A percentile compares a stretch with the other conserved stretches of the same genome.
Conservation (phyloP, 2,888 invertebrate genomes). For the Drosophila greeni region DNA sequence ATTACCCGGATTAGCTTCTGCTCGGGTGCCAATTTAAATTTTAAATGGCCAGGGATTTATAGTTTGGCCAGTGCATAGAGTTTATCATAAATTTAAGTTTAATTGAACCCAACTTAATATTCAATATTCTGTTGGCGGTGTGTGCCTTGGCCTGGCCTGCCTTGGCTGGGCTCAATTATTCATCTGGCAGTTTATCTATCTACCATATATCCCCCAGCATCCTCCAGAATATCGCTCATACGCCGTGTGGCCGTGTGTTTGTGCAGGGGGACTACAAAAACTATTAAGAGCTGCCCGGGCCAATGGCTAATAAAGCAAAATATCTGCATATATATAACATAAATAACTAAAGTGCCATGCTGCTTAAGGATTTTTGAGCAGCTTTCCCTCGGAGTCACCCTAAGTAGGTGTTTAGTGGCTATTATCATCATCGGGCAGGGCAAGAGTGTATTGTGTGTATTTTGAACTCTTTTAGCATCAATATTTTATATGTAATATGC, state of each 20-base stretch:
- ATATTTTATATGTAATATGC: slow-evolving; percentile 73
- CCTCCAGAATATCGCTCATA: slow-evolving; percentile 23
- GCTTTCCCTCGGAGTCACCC: slow-evolving; percentile 32
- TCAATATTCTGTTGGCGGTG: slow-evolving; percentile 8
- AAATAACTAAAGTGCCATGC: slow-evolving; percentile 37
- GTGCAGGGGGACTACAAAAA: slow-evolving; percentile 1
- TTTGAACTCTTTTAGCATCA: slow-evolving; percentile 72
- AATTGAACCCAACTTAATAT: slow-evolving; percentile 15
- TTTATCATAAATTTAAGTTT: slow-evolving; percentile 16
- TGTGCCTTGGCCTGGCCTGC: not conserved
- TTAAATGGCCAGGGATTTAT: slow-evolving; percentile 12
- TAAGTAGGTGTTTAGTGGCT: slow-evolving; percentile 70
- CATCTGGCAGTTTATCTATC: slow-evolving; percentile 11
- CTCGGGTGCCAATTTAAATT: slow-evolving; percentile 26
- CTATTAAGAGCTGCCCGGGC: slow-evolving; percentile 18
- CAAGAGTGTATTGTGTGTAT: slow-evolving; percentile 8
- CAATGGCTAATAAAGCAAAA: slow-evolving; percentile 31
- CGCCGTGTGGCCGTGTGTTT: slow-evolving; percentile 8
- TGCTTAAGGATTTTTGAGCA: slow-evolving; percentile 21
- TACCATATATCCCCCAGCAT: not conserved
- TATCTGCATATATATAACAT: slow-evolving; percentile 17
- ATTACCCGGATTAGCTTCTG: slow-evolving; percentile 31
- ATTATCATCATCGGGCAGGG: slow-evolving; percentile 58
- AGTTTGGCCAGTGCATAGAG: slow-evolving; percentile 7
- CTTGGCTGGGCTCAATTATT: slow-evolving; percentile 1